Percentiles rank a stretch among this genome's conserved stretches.
Evolutionary conservation across 2,113 vertebrate species (phyloP).

Genomic region (Copsychus sechellarum): DNA sequence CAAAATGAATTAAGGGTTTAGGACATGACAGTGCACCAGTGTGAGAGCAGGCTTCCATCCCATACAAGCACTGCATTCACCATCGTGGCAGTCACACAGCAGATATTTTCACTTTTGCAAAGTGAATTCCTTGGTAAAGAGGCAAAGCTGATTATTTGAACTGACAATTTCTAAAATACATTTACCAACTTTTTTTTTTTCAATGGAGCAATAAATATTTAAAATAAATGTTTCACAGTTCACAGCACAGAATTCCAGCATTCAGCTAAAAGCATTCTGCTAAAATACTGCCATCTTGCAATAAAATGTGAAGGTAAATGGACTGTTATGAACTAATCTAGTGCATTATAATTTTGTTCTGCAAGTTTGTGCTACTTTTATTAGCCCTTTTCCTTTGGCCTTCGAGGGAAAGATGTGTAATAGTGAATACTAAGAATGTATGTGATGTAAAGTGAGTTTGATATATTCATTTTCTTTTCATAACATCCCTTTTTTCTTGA

Average conservation of each 20-base stretch:
- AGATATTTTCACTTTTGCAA: neutral
- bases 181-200: neutral
- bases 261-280: constrained; percentile 38
- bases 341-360: constrained; percentile 25
- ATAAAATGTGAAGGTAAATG: constrained; percentile 53
- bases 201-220: constrained; percentile 56
- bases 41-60: neutral
- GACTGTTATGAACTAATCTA: constrained; percentile 49
- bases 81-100: neutral
- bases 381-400: neutral
- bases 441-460: neutral
- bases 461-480: neutral
- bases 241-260: constrained; percentile 30
- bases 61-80: neutral
- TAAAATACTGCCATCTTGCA: constrained; percentile 29
- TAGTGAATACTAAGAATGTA: neutral
- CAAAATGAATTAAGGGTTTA: neutral
- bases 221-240: constrained; percentile 55
- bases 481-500: neutral
- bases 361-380: constrained; percentile 12
- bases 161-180: constrained; percentile 49
- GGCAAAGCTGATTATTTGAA: constrained; percentile 12
- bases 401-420: neutral
- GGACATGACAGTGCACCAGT: neutral
- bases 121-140: constrained; percentile 5